Conservation (phyloP, 2,113 vertebrate species). For the Cygnus buccinator region DNA sequence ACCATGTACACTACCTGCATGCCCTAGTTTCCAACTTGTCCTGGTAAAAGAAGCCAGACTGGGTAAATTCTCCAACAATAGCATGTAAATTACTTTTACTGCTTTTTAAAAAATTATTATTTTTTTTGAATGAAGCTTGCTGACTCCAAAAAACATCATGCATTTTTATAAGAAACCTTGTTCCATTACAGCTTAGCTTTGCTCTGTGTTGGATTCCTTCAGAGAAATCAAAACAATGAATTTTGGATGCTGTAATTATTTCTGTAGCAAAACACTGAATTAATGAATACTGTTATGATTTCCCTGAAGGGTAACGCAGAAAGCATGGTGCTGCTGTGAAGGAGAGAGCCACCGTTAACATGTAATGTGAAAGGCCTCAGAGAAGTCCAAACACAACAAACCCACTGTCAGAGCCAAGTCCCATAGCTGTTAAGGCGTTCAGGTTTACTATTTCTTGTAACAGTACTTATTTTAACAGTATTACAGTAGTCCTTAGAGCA, state of each 20-base stretch:
- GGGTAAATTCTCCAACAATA: neutral
- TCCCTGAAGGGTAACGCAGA: neutral
- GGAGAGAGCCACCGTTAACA: neutral
- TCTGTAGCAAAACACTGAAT: neutral
- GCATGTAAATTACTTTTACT: neutral
- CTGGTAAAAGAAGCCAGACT: neutral
- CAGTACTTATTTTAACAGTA: neutral
- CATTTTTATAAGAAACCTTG: neutral
- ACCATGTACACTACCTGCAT: neutral
- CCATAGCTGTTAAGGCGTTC: neutral
- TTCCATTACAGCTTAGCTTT: constrained; percentile 17
- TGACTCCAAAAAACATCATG: neutral
- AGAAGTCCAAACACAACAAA: rapidly evolving
- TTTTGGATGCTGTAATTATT: constrained; percentile 4
- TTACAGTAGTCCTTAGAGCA: neutral
- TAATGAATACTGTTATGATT: neutral
- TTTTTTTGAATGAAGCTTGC: neutral
- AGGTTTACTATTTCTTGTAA: neutral
- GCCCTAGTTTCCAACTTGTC: neutral
- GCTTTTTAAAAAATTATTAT: neutral
- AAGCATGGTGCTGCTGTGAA: neutral
- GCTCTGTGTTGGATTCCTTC: neutral
- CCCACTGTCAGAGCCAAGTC: neutral
- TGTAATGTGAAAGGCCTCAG: neutral
- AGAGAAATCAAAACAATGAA: neutral